Evolutionary conservation across 2,888 invertebrate species (phyloP).

Genomic region (Reticulitermes lucifugus): DNA sequence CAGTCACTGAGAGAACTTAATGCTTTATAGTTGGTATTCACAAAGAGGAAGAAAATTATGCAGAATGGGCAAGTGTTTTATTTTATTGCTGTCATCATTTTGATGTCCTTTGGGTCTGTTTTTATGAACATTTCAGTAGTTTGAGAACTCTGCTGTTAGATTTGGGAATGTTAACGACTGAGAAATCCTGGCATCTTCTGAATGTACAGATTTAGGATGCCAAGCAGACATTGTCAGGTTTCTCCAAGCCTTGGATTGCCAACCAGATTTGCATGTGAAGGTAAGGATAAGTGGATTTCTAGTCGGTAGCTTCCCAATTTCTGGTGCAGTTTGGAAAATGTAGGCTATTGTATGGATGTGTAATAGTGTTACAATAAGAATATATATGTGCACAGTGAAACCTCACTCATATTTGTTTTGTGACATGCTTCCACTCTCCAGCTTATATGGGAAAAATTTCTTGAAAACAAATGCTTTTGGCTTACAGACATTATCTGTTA

Average conservation of each 20-base stretch:
- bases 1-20: no score
- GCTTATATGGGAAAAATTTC: background rate
- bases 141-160: slow-evolving; percentile 2
- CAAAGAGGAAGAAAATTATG: no score
- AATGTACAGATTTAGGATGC: background rate
- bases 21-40: no score
- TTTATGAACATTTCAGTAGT: background rate
- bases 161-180: slow-evolving; percentile 31
- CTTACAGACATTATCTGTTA: no score
- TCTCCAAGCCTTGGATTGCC: background rate
- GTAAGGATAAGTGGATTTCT: slow-evolving; percentile 29
- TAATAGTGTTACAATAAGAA: background rate
- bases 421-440: background rate
- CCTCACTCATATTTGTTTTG: slow-evolving; percentile 14
- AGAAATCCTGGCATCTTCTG: slow-evolving; percentile 26
- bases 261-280: slow-evolving; percentile 16
- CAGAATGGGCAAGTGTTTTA: no score
- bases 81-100: no score
- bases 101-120: background rate
- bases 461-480: no score
- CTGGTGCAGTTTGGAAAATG: background rate
- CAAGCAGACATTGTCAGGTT: background rate
- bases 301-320: slow-evolving; percentile 30
- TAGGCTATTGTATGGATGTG: background rate
- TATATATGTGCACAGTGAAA: slow-evolving; percentile 24